phyloP scores from a whole-genome alignment of 64 coral and sea anemone genomes.

The Montipora cactus region DNA sequence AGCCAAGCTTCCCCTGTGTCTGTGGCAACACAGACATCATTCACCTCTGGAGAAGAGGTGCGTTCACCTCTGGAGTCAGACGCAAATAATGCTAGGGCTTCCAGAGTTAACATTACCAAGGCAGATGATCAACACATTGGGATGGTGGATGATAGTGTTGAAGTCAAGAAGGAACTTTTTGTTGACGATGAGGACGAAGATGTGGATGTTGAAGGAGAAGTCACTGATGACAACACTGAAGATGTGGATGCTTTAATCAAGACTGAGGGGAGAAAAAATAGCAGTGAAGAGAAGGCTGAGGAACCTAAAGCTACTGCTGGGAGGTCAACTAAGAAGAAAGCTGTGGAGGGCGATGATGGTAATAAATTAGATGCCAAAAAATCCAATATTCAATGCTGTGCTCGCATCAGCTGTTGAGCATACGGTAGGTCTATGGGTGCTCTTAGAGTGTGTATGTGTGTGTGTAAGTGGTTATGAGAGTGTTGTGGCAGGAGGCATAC shows the following conservation, averaged over 20 bases:
- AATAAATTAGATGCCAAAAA: slow-evolving; percentile 70
- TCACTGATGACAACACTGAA: slow-evolving; percentile 48
- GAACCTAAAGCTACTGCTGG: not conserved
- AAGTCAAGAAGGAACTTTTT: not conserved
- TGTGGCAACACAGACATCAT: slow-evolving; percentile 72
- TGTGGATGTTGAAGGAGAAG: slow-evolving; percentile 51
- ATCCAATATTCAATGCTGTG: slow-evolving; percentile 66
- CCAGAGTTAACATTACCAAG: not conserved
- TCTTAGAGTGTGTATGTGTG: not conserved
- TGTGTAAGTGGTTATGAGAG: not conserved
- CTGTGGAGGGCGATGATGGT: slow-evolving; percentile 54
- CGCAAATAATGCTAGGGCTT: not conserved
- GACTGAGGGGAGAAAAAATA: not conserved
- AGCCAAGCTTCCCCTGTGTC: slow-evolving; percentile 35
- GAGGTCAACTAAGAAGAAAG: slow-evolving; percentile 25
- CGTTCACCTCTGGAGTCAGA: not conserved
- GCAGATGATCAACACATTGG: slow-evolving; percentile 14
- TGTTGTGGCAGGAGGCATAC: not conserved
- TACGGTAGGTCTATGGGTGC: not conserved
- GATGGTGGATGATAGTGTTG: not conserved
- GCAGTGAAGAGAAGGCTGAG: not conserved
- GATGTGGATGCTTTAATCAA: slow-evolving; percentile 27
- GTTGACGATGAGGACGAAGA: slow-evolving; percentile 39
- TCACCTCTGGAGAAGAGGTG: not conserved
- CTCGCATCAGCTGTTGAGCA: slow-evolving; percentile 63